phyloP scores from a whole-genome alignment of 2,113 vertebrate species.

The Chunga burmeisteri region DNA sequence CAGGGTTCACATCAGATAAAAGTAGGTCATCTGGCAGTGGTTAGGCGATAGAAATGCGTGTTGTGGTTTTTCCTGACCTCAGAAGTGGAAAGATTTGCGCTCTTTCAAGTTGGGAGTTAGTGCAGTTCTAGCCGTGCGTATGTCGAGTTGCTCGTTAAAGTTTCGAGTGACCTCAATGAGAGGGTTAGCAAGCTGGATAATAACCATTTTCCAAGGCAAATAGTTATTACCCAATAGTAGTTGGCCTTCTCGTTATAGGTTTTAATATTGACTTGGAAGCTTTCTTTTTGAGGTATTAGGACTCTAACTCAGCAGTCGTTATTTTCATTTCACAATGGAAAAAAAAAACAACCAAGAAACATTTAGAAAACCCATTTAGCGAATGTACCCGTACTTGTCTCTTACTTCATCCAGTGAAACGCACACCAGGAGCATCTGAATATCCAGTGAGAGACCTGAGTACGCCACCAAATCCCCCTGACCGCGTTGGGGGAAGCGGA shows the following conservation, averaged over 20 bases:
- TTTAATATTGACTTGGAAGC: background rate
- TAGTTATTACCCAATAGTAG: background rate
- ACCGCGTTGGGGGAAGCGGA: constrained; percentile 3
- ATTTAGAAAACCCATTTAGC: fast-evolving
- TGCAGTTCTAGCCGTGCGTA: background rate
- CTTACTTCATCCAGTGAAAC: constrained; percentile 65
- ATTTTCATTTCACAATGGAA: background rate
- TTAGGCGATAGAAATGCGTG: background rate
- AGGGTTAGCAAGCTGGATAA: background rate
- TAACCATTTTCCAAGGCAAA: background rate
- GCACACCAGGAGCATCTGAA: constrained; percentile 82
- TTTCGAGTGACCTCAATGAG: background rate
- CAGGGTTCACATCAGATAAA: background rate
- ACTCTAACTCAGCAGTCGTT: background rate
- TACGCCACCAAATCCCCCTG: constrained; percentile 71
- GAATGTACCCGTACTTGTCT: fast-evolving
- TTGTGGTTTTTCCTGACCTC: constrained; percentile 38
- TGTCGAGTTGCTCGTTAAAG: background rate
- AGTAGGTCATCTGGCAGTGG: background rate
- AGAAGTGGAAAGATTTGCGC: background rate
- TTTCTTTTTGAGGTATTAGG: background rate
- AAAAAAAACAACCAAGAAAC: too few species aligned
- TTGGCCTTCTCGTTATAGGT: background rate
- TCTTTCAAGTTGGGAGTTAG: background rate
- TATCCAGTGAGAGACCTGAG: constrained; percentile 78